Evolutionary conservation across 1,140 invertebrate genomes (phyloP).

Genomic region (Brachionus rotundiformis): DNA sequence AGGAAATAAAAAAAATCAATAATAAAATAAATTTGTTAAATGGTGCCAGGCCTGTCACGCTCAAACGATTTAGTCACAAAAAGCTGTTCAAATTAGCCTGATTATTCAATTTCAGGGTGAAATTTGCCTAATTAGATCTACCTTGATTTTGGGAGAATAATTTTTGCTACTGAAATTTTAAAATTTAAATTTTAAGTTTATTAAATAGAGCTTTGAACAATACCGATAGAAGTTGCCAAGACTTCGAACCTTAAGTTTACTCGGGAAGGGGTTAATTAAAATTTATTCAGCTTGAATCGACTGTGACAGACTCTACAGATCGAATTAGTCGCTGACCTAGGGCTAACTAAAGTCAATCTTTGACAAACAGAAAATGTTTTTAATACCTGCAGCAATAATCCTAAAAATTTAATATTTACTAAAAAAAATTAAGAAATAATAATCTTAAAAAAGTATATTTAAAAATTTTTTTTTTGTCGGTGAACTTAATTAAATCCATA

Average conservation of each 20-base stretch:
- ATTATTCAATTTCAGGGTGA: not conserved
- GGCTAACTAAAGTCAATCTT: not conserved
- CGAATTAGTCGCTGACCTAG: not conserved
- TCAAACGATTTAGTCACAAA: not conserved
- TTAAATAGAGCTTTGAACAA: not conserved
- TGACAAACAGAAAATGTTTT: not conserved
- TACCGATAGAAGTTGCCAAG: not conserved
- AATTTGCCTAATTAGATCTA: not conserved
- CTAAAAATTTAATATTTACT: not conserved
- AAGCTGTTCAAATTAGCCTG: not conserved
- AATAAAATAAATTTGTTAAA: not conserved
- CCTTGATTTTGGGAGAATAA: not conserved
- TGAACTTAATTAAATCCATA: not conserved
- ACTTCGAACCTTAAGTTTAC: not conserved
- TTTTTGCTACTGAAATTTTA: not conserved
- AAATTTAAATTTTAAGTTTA: not conserved
- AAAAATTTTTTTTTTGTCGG: no score
- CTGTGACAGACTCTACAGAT: not conserved
- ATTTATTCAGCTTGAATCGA: not conserved
- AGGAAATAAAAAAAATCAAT: not conserved
- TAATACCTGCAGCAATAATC: not conserved
- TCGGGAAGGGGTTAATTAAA: conserved; percentile 1
- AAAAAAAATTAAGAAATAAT: no score
- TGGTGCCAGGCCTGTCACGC: not conserved
- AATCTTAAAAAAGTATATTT: no score